A percentile compares a stretch with the other conserved stretches of the same genome.
Evolutionary conservation across 2,888 invertebrate genomes (phyloP).

Genomic region (Apoda limacodes): DNA sequence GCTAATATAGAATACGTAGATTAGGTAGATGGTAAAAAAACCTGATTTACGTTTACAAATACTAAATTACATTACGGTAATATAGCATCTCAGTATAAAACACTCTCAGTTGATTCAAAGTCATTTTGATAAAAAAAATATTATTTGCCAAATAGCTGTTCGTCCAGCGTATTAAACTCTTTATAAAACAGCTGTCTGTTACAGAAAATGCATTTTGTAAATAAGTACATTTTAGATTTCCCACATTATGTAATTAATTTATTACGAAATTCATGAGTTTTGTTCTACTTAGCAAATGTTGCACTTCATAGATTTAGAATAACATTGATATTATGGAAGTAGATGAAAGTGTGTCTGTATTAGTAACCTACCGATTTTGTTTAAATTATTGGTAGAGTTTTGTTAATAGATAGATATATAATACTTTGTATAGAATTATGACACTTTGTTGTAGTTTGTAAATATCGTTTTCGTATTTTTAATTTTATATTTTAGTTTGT

Average conservation of each 20-base stretch:
- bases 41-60: too few relatives aligned
- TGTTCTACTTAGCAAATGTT: slow-evolving; percentile 61
- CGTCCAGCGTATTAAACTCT: too few relatives aligned
- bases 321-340: slow-evolving; percentile 54
- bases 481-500: slow-evolving; percentile 52
- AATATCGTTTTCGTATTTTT: slow-evolving; percentile 50
- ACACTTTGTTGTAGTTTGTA: slow-evolving; percentile 52
- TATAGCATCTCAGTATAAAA: too few relatives aligned
- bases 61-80: too few relatives aligned
- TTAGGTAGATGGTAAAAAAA: too few relatives aligned
- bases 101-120: too few relatives aligned
- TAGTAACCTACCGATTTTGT: slow-evolving; percentile 57
- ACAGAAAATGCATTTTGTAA: slow-evolving; percentile 62
- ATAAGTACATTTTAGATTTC: slow-evolving; percentile 54
- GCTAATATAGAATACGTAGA: too few relatives aligned
- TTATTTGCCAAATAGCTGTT: too few relatives aligned
- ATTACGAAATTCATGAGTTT: slow-evolving; percentile 53
- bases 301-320: slow-evolving; percentile 60
- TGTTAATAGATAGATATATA: slow-evolving; percentile 62
- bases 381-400: slow-evolving; percentile 54
- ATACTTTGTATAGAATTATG: slow-evolving; percentile 49
- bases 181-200: too few relatives aligned
- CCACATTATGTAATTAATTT: slow-evolving; percentile 40
- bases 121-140: too few relatives aligned
- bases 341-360: slow-evolving; percentile 57